Base-by-base conservation (phyloP, 2,113 vertebrate species). In the Prunella fulvescens region DNA sequence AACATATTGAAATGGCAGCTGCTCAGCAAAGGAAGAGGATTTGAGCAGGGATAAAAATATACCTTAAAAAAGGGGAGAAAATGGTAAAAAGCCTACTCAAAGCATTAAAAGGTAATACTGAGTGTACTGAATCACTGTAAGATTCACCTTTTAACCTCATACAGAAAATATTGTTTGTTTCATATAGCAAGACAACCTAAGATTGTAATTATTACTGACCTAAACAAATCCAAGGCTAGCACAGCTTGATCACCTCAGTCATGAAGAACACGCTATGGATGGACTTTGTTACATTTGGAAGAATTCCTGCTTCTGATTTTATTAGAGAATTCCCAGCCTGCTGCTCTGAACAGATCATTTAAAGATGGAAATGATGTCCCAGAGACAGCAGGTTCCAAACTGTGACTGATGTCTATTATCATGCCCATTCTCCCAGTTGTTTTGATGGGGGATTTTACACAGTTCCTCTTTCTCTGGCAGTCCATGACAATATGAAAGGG, bases 1-100 rank as follows among this genome's bases (percentile, higher is more conserved):
- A 98, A 95, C 95, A 86, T 60, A 89, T 83, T 96, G 95, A 97
- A 96, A 92, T 82, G 93, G 95, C 96, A 97, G 97, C 91, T 97
- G 95, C 94, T 97, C 93, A 90, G 83, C 91, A 95, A 93, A 86
- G 94, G 94, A 94, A 96, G 93, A 96, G 95, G 81, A 94, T 73
- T 92, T 81, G 71, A 60, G 58, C 71, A 93, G 54, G 64, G 88
- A 72, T 92, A 95, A 92, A 96, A 96, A 94, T 94, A 87, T 19
- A 95, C 85, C 88, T 94, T 87, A 48, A 71, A 94, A 95, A 48
- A 73, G 37, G 17, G 47, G 47, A 37, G 25, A 71, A 61, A 73
- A 69, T 14, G 53, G 45, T 67, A 56, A 92, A 66, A 76, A 35
- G 67, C 53, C 57, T 53, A 60, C 20, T 44, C 54, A 70, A 92